phyloP scores from a whole-genome alignment of 2,113 vertebrate species.

The western clawed frog (Xenopus tropicalis) region UCB_Xtro_10.0 CM004447.2:52163501-52164000 shows the following conservation, averaged over 20 bases:
- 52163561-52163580: too few relatives aligned
- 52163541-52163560: too few relatives aligned
- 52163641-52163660: too few relatives aligned
- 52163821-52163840: constrained; percentile 33
- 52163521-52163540: too few relatives aligned
- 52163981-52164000: background rate
- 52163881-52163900: constrained; percentile 18
- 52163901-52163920: constrained; percentile 26
- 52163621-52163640: too few relatives aligned
- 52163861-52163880: constrained; percentile 26
- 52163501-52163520: too few relatives aligned
- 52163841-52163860: constrained; percentile 19
- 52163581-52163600: too few relatives aligned
- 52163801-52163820: constrained; percentile 6
- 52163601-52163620: too few relatives aligned
- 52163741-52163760: constrained; percentile 20
- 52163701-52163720: background rate
- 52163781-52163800: background rate
- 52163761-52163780: constrained; percentile 1
- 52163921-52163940: constrained; percentile 39
- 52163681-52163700: background rate
- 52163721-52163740: background rate
- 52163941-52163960: constrained; percentile 35
- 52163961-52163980: constrained; percentile 4
- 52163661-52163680: background rate